Evolutionary conservation across 2,113 vertebrate genomes (phyloP).

Genomic region (Gymnobelideus leadbeateri): DNA sequence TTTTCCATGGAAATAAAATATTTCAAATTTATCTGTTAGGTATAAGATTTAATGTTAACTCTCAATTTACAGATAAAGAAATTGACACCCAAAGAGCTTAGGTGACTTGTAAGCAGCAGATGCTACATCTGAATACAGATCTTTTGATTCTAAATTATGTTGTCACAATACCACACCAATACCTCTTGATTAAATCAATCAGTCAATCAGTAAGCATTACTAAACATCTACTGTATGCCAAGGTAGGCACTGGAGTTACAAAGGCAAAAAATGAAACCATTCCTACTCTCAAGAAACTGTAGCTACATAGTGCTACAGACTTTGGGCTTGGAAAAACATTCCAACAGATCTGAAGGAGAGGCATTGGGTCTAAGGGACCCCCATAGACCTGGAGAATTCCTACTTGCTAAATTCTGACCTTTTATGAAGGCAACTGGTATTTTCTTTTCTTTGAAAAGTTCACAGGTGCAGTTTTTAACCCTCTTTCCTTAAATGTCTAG

Average conservation of each 20-base stretch:
- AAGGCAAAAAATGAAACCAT: neutral
- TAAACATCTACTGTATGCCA: neutral
- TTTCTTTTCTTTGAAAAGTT: neutral
- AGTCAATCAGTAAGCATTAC: neutral
- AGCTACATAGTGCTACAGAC: neutral
- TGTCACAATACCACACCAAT: neutral
- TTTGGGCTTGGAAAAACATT: neutral
- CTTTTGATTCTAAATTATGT: neutral
- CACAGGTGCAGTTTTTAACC: neutral
- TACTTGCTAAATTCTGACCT: neutral
- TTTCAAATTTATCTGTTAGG: neutral
- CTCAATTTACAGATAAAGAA: neutral
- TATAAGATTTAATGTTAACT: neutral
- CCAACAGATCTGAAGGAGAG: neutral
- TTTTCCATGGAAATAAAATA: neutral
- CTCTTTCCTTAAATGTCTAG: neutral
- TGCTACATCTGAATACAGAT: neutral
- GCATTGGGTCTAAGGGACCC: neutral
- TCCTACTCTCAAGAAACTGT: neutral
- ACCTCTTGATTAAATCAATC: neutral
- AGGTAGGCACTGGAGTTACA: neutral
- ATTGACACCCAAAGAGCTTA: neutral
- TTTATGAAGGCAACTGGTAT: constrained; percentile 21
- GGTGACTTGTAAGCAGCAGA: neutral
- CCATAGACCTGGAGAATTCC: neutral